These are phyloP conservation scores for Zaprionus nigranus DNA, from an alignment of 1,140 invertebrate species.

Conservation along the genomic window DNA sequence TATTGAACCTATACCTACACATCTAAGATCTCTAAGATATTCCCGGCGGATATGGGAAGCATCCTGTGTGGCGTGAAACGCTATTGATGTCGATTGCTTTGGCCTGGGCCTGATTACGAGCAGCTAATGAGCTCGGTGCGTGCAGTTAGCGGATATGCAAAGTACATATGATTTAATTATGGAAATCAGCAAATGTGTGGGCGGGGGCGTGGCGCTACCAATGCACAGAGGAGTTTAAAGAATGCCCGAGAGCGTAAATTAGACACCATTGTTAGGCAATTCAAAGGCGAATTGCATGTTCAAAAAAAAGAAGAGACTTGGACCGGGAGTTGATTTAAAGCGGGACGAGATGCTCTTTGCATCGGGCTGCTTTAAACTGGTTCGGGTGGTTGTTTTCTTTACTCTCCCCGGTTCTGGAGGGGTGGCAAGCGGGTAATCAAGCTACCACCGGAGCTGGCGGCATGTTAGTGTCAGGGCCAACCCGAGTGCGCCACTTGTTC, in stretches of 20 bases:
- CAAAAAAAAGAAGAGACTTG: slow-evolving; percentile 1
- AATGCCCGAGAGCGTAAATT: slow-evolving; percentile 68
- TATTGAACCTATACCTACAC: background rate
- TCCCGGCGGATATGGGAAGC: background rate
- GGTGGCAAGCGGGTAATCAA: slow-evolving; percentile 52
- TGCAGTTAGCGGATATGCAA: slow-evolving; percentile 71
- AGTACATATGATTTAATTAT: slow-evolving; percentile 79
- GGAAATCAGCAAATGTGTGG: slow-evolving; percentile 35
- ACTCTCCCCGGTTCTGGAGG: slow-evolving; percentile 31
- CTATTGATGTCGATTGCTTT: slow-evolving; percentile 56
- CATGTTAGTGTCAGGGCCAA: slow-evolving; percentile 60
- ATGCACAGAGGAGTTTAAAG: slow-evolving; percentile 66
- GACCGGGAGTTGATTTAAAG: slow-evolving; percentile 48
- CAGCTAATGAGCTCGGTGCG: slow-evolving; percentile 70
- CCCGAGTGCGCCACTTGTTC: slow-evolving; percentile 74
- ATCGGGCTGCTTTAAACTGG: slow-evolving; percentile 41
- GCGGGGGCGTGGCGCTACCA: slow-evolving; percentile 17
- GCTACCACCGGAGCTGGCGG: slow-evolving; percentile 48
- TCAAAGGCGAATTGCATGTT: slow-evolving; percentile 41
- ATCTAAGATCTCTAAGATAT: background rate
- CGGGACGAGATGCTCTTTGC: slow-evolving; percentile 22
- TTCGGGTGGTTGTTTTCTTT: slow-evolving; percentile 22
- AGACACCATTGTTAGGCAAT: slow-evolving; percentile 74
- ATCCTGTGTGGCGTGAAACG: background rate
- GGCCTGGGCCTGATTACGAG: slow-evolving; percentile 65